Percentiles rank a stretch among this genome's conserved stretches.
Conservation (phyloP, 2,113 vertebrate genomes). For the Phyllopteryx taeniolatus region DNA sequence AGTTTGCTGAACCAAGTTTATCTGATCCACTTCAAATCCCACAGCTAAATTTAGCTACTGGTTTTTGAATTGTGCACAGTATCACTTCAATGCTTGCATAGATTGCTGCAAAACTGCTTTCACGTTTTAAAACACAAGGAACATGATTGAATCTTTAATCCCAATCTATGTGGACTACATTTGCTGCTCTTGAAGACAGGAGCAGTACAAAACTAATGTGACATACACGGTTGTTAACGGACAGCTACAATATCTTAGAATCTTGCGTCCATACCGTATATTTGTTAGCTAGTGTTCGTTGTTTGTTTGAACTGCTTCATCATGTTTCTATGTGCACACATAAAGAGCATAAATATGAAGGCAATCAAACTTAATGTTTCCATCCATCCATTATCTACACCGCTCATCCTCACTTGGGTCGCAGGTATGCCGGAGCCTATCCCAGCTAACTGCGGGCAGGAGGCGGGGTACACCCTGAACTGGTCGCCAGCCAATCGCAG, state of each 20-base stretch:
- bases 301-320: constrained; percentile 6
- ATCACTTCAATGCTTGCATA: not conserved
- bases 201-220: not conserved
- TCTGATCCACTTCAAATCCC: not conserved
- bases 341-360: constrained; percentile 1
- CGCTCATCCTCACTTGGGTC: no score
- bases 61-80: not conserved
- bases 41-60: not conserved
- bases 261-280: not conserved
- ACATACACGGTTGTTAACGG: not conserved
- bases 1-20: not conserved
- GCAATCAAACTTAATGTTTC: constrained; percentile 4
- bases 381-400: no score
- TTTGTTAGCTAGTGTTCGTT: not conserved
- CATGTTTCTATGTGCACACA: constrained; percentile 10
- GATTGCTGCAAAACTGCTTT: not conserved
- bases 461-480: no score
- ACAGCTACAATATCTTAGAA: not conserved
- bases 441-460: no score
- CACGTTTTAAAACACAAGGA: not conserved
- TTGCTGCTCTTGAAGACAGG: not conserved
- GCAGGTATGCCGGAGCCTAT: no score
- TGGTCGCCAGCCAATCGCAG: no score
- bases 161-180: not conserved
- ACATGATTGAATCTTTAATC: not conserved